A percentile compares a stretch with the other conserved stretches of the same genome.
Conservation (phyloP, 2,113 vertebrate genomes). For the Carassius carassius region DNA sequence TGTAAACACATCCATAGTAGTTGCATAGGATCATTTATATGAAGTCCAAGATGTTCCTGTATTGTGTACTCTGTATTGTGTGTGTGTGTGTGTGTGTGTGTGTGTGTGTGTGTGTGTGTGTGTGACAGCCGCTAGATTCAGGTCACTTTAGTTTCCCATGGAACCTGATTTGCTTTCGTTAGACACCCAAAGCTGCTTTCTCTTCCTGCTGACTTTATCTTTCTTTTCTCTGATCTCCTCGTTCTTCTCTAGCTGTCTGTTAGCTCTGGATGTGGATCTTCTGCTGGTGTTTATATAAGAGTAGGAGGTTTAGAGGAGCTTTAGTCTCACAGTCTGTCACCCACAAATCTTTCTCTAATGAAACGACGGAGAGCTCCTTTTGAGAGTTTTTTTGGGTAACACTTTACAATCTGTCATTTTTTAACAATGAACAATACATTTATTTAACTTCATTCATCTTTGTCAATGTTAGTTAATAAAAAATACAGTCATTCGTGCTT, state of each 20-base stretch:
- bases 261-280: background rate
- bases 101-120: too few relatives aligned
- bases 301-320: background rate
- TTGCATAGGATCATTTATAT: too few relatives aligned
- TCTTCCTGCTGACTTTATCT: conserved; percentile 3
- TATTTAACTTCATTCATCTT: too few relatives aligned
- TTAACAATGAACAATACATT: too few relatives aligned
- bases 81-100: too few relatives aligned
- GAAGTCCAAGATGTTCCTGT: too few relatives aligned
- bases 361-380: background rate
- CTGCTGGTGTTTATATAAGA: conserved; percentile 11
- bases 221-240: background rate
- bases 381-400: background rate
- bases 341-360: conserved; percentile 1
- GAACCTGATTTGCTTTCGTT: conserved; percentile 36
- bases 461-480: too few relatives aligned
- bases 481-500: too few relatives aligned
- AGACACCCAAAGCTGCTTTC: background rate
- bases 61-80: too few relatives aligned
- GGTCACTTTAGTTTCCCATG: background rate
- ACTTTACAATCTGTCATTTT: too few relatives aligned
- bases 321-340: background rate
- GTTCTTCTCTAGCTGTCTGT: background rate
- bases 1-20: too few relatives aligned
- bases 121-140: conserved; percentile 28